A percentile compares a stretch with the other conserved stretches of the same genome.
Evolutionary conservation across 2,797 vertebrate genomes (phyloP).

Genomic region (Onychomys torridus): DNA sequence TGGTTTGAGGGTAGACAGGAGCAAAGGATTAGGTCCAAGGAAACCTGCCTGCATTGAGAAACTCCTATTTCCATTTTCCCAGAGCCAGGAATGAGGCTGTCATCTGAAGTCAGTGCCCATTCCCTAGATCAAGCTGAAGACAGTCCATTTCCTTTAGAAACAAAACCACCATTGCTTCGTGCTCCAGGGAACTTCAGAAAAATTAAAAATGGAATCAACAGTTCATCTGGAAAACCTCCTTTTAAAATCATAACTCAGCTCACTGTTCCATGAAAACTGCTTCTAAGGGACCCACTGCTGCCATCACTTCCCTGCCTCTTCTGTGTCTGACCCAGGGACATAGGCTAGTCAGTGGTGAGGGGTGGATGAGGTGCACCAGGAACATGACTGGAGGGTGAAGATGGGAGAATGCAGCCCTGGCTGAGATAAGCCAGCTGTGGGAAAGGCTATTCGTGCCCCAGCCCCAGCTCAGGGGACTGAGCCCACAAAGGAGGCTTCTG

Average conservation of each 20-base stretch:
- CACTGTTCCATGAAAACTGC: slow-evolving; percentile 76
- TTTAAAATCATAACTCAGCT: slow-evolving; percentile 82
- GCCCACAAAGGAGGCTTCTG: neutral
- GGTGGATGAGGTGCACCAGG: neutral
- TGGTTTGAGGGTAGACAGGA: neutral
- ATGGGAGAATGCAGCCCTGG: neutral
- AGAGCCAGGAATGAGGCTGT: neutral
- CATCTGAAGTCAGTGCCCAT: slow-evolving; percentile 11
- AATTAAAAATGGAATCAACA: slow-evolving; percentile 83
- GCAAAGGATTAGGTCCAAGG: neutral
- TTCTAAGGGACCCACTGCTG: slow-evolving; percentile 36
- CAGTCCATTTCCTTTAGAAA: slow-evolving; percentile 76
- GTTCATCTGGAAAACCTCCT: slow-evolving; percentile 80
- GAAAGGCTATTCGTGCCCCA: neutral
- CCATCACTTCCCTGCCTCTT: neutral
- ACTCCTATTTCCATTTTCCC: neutral
- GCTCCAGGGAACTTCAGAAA: slow-evolving; percentile 73
- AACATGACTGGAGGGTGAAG: neutral
- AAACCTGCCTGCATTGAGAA: slow-evolving; percentile 44
- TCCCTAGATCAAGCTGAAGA: slow-evolving; percentile 58
- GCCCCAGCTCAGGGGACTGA: neutral
- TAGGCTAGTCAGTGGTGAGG: neutral
- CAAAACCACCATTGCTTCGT: slow-evolving; percentile 55
- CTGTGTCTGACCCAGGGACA: neutral
- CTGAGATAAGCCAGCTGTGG: rapidly evolving